These are phyloP conservation scores for Thalpophila matura DNA, from an alignment of 2,888 invertebrate genomes.

Conservation along the genomic window DNA sequence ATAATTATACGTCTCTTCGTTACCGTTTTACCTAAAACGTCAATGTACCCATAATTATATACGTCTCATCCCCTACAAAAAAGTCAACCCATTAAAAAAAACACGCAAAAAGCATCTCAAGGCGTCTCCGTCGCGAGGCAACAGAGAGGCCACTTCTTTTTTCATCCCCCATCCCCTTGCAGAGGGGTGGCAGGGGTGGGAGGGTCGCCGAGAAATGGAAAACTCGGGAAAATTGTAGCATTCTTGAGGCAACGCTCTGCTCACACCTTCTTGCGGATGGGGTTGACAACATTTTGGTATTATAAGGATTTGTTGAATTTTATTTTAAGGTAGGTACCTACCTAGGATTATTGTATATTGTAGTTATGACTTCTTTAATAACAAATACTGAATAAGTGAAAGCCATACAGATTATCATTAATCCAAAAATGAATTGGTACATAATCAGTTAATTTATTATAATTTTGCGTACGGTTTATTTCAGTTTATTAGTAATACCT, in stretches of 20 bases:
- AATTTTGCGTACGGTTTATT: too few species aligned
- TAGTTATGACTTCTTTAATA: too few species aligned
- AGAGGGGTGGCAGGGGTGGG: constrained; percentile 64
- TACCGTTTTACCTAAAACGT: neutral
- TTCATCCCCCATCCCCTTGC: constrained; percentile 74
- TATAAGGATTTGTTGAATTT: constrained; percentile 28
- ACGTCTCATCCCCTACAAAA: constrained; percentile 11
- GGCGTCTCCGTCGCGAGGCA: constrained; percentile 78
- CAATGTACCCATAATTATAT: neutral
- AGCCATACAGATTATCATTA: too few species aligned
- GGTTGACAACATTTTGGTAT: constrained; percentile 72
- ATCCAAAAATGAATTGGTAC: too few species aligned
- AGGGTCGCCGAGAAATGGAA: constrained; percentile 89
- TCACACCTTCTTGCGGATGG: constrained; percentile 87
- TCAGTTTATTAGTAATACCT: too few species aligned
- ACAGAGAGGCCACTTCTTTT: constrained; percentile 86
- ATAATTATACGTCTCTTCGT: neutral
- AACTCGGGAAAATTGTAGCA: constrained; percentile 91
- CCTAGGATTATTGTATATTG: too few species aligned
- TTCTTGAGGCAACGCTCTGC: constrained; percentile 90
- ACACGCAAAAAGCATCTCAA: constrained; percentile 63
- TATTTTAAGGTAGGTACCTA: too few species aligned
- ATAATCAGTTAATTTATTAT: too few species aligned
- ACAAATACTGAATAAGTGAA: too few species aligned
- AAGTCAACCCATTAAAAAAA: constrained; percentile 50